Base-by-base conservation (phyloP, 2,113 vertebrate species). In the Ophthalmolycus amberensis region DNA sequence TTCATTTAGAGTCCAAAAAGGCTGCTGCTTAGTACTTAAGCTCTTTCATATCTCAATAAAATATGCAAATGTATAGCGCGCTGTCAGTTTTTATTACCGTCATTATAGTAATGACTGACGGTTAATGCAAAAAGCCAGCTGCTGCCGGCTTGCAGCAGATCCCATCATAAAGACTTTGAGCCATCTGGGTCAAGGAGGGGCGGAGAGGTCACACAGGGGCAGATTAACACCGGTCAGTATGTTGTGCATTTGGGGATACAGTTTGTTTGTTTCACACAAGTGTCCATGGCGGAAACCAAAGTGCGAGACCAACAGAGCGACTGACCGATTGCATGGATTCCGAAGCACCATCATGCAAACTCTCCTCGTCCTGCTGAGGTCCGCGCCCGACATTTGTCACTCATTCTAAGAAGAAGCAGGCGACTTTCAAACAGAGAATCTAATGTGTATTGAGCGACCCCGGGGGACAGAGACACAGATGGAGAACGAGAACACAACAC, bases 121-220 rank as follows among this genome's bases (percentile, higher is more conserved):
- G 2, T 32, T 1, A 29, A 56, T 8, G 8, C 15, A 52, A 37
- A 60, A 44, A 4, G 38, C 2, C 4, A 63, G 34, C 62, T 46
- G 52, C 44, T 9, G 25, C 25, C 25, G 25, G 40, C 46, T 6
- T 44, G 25, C 54, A 58, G 10, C 7, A 37, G 59, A 50, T 70
- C 60, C 71, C 32, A 59, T 74, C 56, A 78, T 29, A 38, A 1
- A 38, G 79, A 63, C 65, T 78, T 72, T 68, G 50, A 64, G 48
- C 25, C 25, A 78, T 85, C 60, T 73, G 52, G 86, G 84, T 90
- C 72, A 85, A 84, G 75, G 60, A 77, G 81, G 73, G 62, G 63
- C 77, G 71, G 77, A 11, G 75, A 74, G 64, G 79, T 86, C 66
- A 88, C 50, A 16, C 50, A 16, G 9, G 56, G 64, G 14, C 69